Conservation (phyloP, 35 echinoderm and acorn worm genomes). For the Apostichopus californicus region DNA sequence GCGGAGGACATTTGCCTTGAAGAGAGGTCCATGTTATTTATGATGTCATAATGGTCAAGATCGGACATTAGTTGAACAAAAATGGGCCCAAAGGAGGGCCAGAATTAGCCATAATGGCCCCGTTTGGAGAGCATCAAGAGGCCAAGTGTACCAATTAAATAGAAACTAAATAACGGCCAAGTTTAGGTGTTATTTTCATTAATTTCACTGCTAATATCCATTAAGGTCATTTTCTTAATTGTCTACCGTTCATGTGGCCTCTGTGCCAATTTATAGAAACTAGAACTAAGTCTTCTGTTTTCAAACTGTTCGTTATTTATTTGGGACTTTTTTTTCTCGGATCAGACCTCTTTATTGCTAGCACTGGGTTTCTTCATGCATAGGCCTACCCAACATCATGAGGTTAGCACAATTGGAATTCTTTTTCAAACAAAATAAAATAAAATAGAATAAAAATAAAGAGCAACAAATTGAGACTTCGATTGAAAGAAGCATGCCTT, state of each 20-base stretch:
- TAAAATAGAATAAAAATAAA: no score
- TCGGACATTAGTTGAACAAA: not conserved
- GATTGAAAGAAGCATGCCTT: no score
- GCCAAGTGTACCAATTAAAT: not conserved
- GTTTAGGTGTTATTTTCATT: conserved; percentile 6
- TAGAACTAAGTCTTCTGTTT: not conserved
- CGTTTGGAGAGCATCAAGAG: not conserved
- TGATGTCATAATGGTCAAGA: not conserved
- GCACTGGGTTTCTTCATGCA: not conserved
- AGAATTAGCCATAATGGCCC: not conserved
- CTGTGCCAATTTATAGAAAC: not conserved
- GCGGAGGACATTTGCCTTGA: not conserved
- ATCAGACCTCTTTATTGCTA: not conserved
- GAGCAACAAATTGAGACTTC: no score
- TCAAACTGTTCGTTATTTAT: not conserved
- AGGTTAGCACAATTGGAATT: no score
- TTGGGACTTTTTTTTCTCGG: not conserved
- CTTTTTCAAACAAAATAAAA: no score
- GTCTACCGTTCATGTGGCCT: not conserved
- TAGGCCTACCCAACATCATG: not conserved
- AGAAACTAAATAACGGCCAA: not conserved
- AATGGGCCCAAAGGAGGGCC: not conserved
- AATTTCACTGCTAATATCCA: not conserved
- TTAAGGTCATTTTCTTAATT: conserved; percentile 15
- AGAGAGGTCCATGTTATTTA: not conserved